Conservation (phyloP, 2,797 vertebrate genomes). For the Clamator glandarius region DNA sequence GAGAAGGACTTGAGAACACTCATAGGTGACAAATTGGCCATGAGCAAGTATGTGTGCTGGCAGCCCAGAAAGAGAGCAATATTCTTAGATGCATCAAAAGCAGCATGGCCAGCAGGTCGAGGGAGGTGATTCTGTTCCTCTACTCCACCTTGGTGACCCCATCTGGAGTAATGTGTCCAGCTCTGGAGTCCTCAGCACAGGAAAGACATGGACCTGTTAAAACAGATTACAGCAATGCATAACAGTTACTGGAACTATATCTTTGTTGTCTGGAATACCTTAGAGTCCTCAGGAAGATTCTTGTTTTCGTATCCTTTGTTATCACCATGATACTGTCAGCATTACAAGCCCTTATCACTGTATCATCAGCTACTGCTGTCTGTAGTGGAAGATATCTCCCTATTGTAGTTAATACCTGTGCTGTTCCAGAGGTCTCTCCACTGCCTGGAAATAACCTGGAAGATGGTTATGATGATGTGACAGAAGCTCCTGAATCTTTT, state of each 20-base stretch:
- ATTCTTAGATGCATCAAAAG: neutral
- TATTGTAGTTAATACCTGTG: neutral
- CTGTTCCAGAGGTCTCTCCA: neutral
- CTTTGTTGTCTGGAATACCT: neutral
- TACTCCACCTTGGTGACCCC: neutral
- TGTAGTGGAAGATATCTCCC: neutral
- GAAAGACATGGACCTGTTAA: neutral
- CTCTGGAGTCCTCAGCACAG: neutral
- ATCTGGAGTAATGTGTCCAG: neutral
- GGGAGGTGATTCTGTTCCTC: neutral
- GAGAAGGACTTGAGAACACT: neutral
- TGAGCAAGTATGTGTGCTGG: neutral
- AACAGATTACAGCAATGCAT: neutral
- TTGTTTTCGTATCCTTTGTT: neutral
- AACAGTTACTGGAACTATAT: neutral
- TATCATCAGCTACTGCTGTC: neutral
- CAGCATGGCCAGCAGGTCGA: neutral
- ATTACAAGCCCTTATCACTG: neutral
- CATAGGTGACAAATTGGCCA: neutral
- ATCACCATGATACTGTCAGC: neutral
- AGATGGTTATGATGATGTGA: slow-evolving; percentile 21
- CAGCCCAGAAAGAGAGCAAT: neutral
- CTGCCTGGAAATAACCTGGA: neutral
- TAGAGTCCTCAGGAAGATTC: neutral
- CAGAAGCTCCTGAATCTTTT: neutral